Conservation (phyloP, 2,888 invertebrate genomes). For the Cecidostiba fungosa region DNA sequence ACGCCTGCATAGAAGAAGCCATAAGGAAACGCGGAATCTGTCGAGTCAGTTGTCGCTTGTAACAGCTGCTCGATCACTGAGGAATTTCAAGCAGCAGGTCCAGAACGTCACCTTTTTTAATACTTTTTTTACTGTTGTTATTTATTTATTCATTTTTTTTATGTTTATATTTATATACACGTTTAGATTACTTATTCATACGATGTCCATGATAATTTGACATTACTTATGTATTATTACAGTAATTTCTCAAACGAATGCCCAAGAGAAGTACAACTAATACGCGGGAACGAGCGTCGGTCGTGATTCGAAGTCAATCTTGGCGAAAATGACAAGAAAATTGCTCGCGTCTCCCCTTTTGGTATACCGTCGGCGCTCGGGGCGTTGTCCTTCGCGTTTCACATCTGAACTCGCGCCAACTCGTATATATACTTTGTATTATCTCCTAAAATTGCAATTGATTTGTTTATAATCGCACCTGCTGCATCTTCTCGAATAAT, state of each 20-base stretch:
- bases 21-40: slow-evolving; percentile 71
- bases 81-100: slow-evolving; percentile 7
- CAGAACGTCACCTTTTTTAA: background rate
- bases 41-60: slow-evolving; percentile 72
- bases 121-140: background rate
- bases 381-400: slow-evolving; percentile 12
- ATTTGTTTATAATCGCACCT: slow-evolving; percentile 27
- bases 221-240: slow-evolving; percentile 12
- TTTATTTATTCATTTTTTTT: background rate
- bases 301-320: slow-evolving; percentile 67
- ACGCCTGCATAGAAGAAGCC: slow-evolving; percentile 18
- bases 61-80: slow-evolving; percentile 32
- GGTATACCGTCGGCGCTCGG: slow-evolving; percentile 33
- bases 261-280: too few relatives aligned
- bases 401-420: background rate
- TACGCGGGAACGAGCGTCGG: slow-evolving; percentile 39
- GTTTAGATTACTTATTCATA: background rate
- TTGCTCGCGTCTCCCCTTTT: slow-evolving; percentile 44
- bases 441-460: slow-evolving; percentile 40
- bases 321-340: slow-evolving; percentile 64
- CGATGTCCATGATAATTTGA: background rate
- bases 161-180: background rate
- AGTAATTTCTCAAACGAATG: slow-evolving; percentile 68
- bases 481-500: background rate
- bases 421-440: background rate